Conservation (phyloP, 2,797 vertebrate genomes). For the Harpagifer antarcticus region DNA sequence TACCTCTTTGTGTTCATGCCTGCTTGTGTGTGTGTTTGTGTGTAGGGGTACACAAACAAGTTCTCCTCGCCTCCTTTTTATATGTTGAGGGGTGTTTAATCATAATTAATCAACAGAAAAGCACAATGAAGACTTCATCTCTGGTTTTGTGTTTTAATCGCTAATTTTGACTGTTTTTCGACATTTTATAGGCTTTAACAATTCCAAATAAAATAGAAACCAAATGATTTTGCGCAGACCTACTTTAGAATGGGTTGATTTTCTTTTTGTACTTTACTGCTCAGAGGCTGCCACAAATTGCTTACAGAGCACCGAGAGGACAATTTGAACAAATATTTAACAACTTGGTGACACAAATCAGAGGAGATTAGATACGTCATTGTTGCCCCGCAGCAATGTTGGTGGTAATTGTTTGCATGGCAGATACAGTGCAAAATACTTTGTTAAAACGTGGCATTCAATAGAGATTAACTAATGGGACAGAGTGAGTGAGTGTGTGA, state of each 20-base stretch:
- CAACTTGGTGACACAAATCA: background rate
- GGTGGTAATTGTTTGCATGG: background rate
- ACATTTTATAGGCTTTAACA: too few relatives aligned
- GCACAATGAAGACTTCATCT: too few relatives aligned
- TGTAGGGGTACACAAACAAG: conserved; percentile 21
- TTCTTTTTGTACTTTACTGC: background rate
- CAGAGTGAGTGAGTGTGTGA: background rate
- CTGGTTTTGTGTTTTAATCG: too few relatives aligned
- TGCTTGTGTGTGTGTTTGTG: conserved; percentile 30
- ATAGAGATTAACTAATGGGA: background rate
- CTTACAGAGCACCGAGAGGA: background rate
- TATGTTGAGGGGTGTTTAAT: background rate
- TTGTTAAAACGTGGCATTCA: background rate
- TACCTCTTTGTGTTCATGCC: conserved; percentile 36
- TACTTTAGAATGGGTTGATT: too few relatives aligned
- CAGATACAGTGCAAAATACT: background rate
- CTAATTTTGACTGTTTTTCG: too few relatives aligned
- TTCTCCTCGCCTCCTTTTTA: background rate
- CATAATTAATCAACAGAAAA: background rate
- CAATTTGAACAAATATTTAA: conserved; percentile 28
- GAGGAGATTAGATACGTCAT: background rate
- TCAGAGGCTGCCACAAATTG: background rate
- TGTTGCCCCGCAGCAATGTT: background rate
- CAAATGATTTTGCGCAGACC: too few relatives aligned
- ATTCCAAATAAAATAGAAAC: too few relatives aligned